Percentiles rank a stretch among this genome's conserved stretches.
phyloP scores from a whole-genome alignment of 2,113 vertebrate species.

The Xiphorhynchus elegans region DNA sequence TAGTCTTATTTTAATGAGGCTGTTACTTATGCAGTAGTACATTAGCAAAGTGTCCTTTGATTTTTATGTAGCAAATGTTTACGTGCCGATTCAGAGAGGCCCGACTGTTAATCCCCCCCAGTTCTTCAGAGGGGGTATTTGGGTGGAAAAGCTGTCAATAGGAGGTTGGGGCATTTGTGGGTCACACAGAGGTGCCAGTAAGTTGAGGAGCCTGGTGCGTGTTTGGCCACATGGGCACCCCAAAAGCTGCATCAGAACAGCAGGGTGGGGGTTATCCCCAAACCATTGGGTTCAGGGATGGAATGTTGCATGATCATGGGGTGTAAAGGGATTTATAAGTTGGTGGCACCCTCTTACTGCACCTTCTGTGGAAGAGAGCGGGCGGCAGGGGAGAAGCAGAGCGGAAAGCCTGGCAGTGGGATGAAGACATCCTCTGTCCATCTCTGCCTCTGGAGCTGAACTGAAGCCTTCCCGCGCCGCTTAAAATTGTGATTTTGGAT shows the following conservation, averaged over 20 bases:
- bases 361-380: neutral
- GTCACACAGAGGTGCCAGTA: neutral
- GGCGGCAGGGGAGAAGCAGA: neutral
- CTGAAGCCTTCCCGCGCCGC: conserved; percentile 12
- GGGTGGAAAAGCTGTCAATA: neutral
- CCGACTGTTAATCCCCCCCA: neutral
- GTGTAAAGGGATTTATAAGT: neutral
- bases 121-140: neutral
- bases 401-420: neutral
- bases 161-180: neutral
- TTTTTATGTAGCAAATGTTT: conserved; percentile 66
- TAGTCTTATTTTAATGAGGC: conserved; percentile 64
- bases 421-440: conserved; percentile 62
- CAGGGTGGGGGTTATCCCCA: neutral
- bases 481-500: conserved; percentile 48
- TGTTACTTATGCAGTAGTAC: conserved; percentile 65
- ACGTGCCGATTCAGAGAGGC: neutral
- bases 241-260: neutral
- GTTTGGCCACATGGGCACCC: accelerated
- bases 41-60: conserved; percentile 71
- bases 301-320: neutral
- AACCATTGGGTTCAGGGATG: neutral
- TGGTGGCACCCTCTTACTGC: neutral
- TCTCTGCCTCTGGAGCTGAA: conserved; percentile 25
- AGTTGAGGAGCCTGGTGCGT: accelerated